Conservation (phyloP, 2,797 vertebrate species). For the Gymnothorax reevesii region DNA sequence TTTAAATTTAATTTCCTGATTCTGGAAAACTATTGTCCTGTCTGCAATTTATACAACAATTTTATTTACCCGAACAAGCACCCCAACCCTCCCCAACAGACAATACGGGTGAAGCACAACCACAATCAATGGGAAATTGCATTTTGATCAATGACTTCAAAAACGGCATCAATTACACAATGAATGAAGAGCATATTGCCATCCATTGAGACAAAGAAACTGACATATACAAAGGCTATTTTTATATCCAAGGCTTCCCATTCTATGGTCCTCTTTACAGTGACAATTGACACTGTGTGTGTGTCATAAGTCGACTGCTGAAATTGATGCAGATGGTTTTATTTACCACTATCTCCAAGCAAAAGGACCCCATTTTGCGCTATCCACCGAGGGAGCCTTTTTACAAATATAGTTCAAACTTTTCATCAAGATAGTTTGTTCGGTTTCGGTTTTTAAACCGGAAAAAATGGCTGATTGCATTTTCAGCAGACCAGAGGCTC, state of each 20-base stretch:
- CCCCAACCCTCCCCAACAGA: background rate
- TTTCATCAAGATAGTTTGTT: background rate
- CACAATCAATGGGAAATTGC: conserved; percentile 19
- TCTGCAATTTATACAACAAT: background rate
- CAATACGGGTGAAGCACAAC: conserved; percentile 30
- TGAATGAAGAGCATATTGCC: conserved; percentile 2
- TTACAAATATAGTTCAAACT: background rate
- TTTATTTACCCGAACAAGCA: background rate
- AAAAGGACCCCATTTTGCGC: background rate
- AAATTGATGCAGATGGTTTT: background rate
- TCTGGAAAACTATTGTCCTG: background rate
- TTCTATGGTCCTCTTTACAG: background rate
- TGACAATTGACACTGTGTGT: background rate
- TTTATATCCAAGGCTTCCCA: too few relatives aligned
- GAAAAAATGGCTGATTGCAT: background rate
- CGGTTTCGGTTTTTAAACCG: background rate
- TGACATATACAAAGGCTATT: background rate
- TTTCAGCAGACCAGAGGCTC: background rate
- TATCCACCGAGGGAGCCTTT: background rate
- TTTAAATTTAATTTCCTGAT: background rate
- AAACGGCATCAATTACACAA: background rate
- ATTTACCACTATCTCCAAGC: background rate
- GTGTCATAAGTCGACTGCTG: background rate
- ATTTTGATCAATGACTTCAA: conserved; percentile 28
- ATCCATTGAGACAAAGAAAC: conserved; percentile 20